Evolutionary conservation across 2,888 invertebrate species (phyloP).

Genomic region (Habroteleia sp.): DNA sequence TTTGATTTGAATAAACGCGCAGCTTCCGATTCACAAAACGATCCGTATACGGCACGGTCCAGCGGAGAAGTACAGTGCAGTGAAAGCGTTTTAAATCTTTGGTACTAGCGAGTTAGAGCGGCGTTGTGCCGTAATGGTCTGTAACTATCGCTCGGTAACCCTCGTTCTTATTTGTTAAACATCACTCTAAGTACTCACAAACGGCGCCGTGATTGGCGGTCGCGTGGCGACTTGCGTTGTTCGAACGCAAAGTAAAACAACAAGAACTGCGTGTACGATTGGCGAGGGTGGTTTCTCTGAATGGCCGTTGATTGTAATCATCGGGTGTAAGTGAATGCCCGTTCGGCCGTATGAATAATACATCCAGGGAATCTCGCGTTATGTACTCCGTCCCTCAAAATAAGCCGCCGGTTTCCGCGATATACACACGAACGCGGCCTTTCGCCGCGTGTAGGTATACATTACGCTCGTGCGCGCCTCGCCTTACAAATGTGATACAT

Average conservation of each 20-base stretch:
- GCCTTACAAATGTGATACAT: constrained; percentile 60
- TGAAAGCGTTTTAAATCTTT: constrained; percentile 49
- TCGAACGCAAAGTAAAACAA: constrained; percentile 78
- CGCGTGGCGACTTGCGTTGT: constrained; percentile 78
- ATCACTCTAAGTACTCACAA: constrained; percentile 77
- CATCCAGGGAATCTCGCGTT: constrained; percentile 58
- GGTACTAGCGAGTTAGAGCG: constrained; percentile 5
- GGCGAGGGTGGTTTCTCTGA: constrained; percentile 77
- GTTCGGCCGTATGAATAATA: constrained; percentile 67
- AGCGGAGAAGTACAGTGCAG: constrained; percentile 36
- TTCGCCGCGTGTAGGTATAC: constrained; percentile 21
- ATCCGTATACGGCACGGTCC: constrained; percentile 22
- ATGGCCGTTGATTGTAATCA: constrained; percentile 81
- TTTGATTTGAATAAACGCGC: constrained; percentile 16
- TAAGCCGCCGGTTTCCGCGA: constrained; percentile 60
- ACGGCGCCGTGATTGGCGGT: constrained; percentile 79
- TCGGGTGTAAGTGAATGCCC: constrained; percentile 79
- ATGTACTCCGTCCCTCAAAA: constrained; percentile 47
- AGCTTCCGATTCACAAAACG: constrained; percentile 8
- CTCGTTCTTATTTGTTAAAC: constrained; percentile 78
- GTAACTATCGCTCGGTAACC: constrained; percentile 62
- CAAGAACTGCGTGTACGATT: constrained; percentile 66
- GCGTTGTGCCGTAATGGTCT: constrained; percentile 33
- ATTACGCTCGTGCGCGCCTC: constrained; percentile 55
- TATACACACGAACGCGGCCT: constrained; percentile 16